Conservation (phyloP, 2,888 invertebrate species). For the Orthosia incerta region DNA sequence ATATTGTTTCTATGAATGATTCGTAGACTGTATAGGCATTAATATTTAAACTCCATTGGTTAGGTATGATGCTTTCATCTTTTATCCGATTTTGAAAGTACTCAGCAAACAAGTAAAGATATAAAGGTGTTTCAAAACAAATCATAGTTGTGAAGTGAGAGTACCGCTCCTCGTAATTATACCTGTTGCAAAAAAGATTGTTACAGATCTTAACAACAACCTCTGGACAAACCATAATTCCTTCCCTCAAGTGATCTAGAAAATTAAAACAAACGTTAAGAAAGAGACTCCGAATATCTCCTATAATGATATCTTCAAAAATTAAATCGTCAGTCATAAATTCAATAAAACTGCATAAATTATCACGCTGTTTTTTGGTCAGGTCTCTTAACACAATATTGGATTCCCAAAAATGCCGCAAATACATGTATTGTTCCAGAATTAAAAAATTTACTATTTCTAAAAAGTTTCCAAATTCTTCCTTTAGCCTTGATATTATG, state of each 20-base stretch:
- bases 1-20: no score
- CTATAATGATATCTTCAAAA: not conserved
- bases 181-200: no score
- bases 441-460: slow-evolving; percentile 26
- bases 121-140: no score
- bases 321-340: slow-evolving; percentile 29
- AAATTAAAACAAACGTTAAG: slow-evolving; percentile 29
- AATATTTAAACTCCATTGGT: no score
- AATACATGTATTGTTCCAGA: slow-evolving; percentile 33
- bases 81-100: no score
- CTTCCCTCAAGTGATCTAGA: slow-evolving; percentile 8
- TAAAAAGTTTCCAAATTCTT: slow-evolving; percentile 21
- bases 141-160: no score
- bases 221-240: slow-evolving; percentile 10
- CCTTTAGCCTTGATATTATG: slow-evolving; percentile 22
- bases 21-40: no score
- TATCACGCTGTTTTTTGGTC: slow-evolving; percentile 25
- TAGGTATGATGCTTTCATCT: no score
- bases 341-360: slow-evolving; percentile 39
- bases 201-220: not conserved
- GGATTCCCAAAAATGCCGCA: slow-evolving; percentile 37
- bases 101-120: no score
- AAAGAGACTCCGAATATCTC: slow-evolving; percentile 1
- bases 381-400: slow-evolving; percentile 39
- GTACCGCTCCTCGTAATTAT: not conserved